Base-by-base conservation (phyloP, 2,113 vertebrate genomes). In the Microcebus jonahi region DNA sequence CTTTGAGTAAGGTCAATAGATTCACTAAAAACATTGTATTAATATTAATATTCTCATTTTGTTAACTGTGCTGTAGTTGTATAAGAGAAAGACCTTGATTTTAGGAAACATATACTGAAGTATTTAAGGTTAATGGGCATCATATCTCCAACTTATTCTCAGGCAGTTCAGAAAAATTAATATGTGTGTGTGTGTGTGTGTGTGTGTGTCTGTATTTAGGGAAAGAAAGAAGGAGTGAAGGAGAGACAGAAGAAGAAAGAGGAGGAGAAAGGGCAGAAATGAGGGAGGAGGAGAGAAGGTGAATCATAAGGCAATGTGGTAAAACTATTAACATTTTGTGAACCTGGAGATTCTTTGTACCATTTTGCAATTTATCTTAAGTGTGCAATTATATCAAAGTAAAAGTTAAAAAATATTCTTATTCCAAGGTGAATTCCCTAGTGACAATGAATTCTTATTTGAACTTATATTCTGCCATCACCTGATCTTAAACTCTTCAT, bases 11-110 rank as follows among this genome's bases (percentile, higher is more conserved):
- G 9, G 55, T 55, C 70, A 91, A 73, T 50, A 42, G 29, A 87
- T 45, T 95, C 53, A n/a, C 27, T 91, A 50, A 73, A 87, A 95
- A 86, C 77, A 83, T 42, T 68, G 23, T 11, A 86, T 55, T 73
- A 65, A 17, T 79, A 8, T 31, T 63, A 63, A 91, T 73, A 55
- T 81, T 73, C 53, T 95, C 45, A 73, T 45, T 91, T 80, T 87
- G n/a, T 36, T 73, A 75, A 39, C 31, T 81, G 42, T 71, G 31
- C 34, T 87, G 20, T 67, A 82, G 36, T 87, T 91, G 18, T 50
- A n/a, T 71, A 45, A 75, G 14, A 85, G 13, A 91, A 86, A 80
- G 15, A 55, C 71, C 55, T 87, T 87, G 63, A 91, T 81, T 71
- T 88, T 88, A 88, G 57, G 42, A 92, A 92, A 82, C 61, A 79